phyloP scores from a whole-genome alignment of 1,140 invertebrate genomes.

The Drepana arcuata region DNA sequence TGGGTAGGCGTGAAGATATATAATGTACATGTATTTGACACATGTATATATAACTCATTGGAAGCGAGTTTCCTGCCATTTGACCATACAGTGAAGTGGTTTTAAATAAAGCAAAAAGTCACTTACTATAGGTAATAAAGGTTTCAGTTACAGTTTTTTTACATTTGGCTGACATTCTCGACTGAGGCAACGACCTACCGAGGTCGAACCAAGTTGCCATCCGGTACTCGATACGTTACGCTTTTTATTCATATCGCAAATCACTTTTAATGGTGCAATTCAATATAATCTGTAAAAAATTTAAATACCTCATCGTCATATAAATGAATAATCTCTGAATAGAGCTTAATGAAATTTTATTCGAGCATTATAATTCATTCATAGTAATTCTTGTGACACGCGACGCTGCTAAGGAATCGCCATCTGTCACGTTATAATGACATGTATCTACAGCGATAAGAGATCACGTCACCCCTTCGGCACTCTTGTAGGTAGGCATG shows the following conservation, averaged over 20 bases:
- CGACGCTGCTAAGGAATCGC: too few relatives aligned
- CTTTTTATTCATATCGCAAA: constrained; percentile 18
- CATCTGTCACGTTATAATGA: too few relatives aligned
- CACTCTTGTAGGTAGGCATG: too few relatives aligned
- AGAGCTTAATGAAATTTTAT: not conserved
- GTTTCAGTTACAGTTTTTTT: constrained; percentile 19
- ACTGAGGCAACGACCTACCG: constrained; percentile 41
- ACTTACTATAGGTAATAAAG: not conserved
- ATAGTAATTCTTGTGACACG: too few relatives aligned
- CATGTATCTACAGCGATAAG: too few relatives aligned
- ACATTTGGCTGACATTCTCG: constrained; percentile 42
- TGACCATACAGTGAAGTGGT: not conserved
- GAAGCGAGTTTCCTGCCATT: constrained; percentile 15
- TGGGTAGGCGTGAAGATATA: not conserved
- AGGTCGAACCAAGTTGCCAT: constrained; percentile 34
- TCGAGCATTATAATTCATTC: too few relatives aligned
- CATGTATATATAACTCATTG: not conserved
- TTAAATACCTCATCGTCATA: constrained; percentile 4
- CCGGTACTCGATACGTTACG: constrained; percentile 21
- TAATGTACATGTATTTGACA: not conserved
- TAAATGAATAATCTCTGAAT: not conserved
- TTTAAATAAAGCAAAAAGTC: not conserved
- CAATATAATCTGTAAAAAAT: too few relatives aligned
- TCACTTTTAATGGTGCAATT: too few relatives aligned
- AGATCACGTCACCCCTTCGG: too few relatives aligned